These are phyloP conservation scores for rabbit (Oryctolagus cuniculus) DNA, from an alignment of 2,113 vertebrate species.

Conservation along the genomic window mOryCun1.1 NC_091438.1:83466501-83467000, in stretches of 20 bases:
- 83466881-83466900: slow-evolving; percentile 74
- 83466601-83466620: slow-evolving; percentile 69
- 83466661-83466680: slow-evolving; percentile 31
- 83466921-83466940: slow-evolving; percentile 72
- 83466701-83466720: slow-evolving; percentile 44
- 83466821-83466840: slow-evolving; percentile 62
- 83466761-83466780: slow-evolving; percentile 71
- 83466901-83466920: slow-evolving; percentile 57
- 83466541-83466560: slow-evolving; percentile 74
- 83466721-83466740: slow-evolving; percentile 63
- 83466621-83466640: slow-evolving; percentile 38
- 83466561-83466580: slow-evolving; percentile 75
- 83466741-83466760: slow-evolving; percentile 48
- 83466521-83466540: slow-evolving; percentile 77
- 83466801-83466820: slow-evolving; percentile 66
- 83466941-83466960: slow-evolving; percentile 60
- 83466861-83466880: slow-evolving; percentile 78
- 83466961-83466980: neutral
- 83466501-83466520: slow-evolving; percentile 78
- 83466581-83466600: slow-evolving; percentile 51
- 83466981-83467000: slow-evolving; percentile 64
- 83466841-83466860: slow-evolving; percentile 76
- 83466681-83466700: slow-evolving; percentile 64
- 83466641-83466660: slow-evolving; percentile 46
- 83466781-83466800: slow-evolving; percentile 71